Base-by-base conservation (phyloP, 2,888 invertebrate species). In the Marronus borbonicus region DNA sequence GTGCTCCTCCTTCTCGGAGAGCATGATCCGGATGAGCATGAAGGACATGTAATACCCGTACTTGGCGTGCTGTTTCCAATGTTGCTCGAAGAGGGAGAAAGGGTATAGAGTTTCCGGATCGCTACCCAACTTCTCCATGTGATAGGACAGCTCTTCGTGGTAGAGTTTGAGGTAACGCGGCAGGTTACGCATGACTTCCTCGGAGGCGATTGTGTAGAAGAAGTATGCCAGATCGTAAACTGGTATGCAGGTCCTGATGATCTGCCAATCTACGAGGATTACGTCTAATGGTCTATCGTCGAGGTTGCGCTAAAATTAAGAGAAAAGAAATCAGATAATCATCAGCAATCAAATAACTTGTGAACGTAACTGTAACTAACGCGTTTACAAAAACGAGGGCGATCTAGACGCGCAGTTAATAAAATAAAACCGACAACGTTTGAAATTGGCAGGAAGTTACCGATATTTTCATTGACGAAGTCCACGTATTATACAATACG, bases 221-320 rank as follows among this genome's bases (percentile, higher is more conserved):
- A 86, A 81, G 75, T 87, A 87, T 3, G 83, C 78, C 36, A 87
- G 76, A 78, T 88, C 88, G 52, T 83, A 77, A 14, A 81, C 85
- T 0, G 85, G 85, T n/a, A 84, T 80, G 8, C 72, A 77, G 12
- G 72, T 39, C n/a, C 66, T 64, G 8, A 77, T 52, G 10, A 72
- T 49, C 60, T 81, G 81, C 78, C 79, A 80, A 55, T 81, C 80
- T 12, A 81, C 36, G 2, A 72, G 60, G 7, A 68, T 17, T 14
- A 70, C 14, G 24, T 76, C 55, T 8, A 60, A 10, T 0, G 76
- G 76, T 17, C 20, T 36, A 10, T 49, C 58, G 49, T 72, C 36
- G 3, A 28, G 10, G 24, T 49, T 10, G 62, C 76, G 55, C 79
- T 79, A 49, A 72, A 74, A 78, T 44, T 7, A 8, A 44, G 4